Evolutionary conservation across 1,140 invertebrate species (phyloP).

Genomic region (Rhyzopertha dominica): DNA sequence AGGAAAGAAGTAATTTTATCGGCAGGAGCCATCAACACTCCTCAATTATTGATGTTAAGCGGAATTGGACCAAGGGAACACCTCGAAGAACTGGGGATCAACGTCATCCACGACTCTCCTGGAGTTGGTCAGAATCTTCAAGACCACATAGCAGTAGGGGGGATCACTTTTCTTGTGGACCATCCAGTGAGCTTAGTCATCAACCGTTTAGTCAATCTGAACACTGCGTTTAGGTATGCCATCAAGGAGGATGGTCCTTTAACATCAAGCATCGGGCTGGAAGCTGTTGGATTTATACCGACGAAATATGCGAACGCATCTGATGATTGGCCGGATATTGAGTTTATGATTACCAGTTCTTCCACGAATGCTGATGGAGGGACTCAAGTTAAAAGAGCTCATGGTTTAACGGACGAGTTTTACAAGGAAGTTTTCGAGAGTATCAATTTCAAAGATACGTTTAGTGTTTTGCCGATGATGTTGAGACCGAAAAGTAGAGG

Average conservation of each 20-base stretch:
- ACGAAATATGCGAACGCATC: conserved; percentile 79
- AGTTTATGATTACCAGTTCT: conserved; percentile 81
- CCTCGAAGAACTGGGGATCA: conserved; percentile 60
- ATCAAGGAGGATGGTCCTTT: conserved; percentile 74
- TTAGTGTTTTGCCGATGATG: conserved; percentile 81
- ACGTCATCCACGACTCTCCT: conserved; percentile 64
- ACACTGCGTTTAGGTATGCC: conserved; percentile 70
- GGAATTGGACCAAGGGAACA: conserved; percentile 73
- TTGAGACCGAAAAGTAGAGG: conserved; percentile 80
- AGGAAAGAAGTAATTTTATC: conserved; percentile 74
- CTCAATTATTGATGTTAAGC: conserved; percentile 80
- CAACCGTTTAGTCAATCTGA: conserved; percentile 69
- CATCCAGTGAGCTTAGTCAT: conserved; percentile 71
- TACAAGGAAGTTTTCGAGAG: conserved; percentile 67
- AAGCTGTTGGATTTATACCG: conserved; percentile 78
- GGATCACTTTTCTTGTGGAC: conserved; percentile 74
- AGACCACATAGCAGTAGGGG: conserved; percentile 77
- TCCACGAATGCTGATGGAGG: conserved; percentile 75
- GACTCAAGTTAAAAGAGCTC: conserved; percentile 64
- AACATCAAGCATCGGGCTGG: conserved; percentile 75
- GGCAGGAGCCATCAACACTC: conserved; percentile 70
- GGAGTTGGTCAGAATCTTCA: conserved; percentile 76
- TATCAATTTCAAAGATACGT: conserved; percentile 68
- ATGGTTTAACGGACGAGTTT: conserved; percentile 73
- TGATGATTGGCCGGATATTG: conserved; percentile 86